phyloP scores from a whole-genome alignment of 2,888 invertebrate genomes.

The Nymphalis c-album region DNA sequence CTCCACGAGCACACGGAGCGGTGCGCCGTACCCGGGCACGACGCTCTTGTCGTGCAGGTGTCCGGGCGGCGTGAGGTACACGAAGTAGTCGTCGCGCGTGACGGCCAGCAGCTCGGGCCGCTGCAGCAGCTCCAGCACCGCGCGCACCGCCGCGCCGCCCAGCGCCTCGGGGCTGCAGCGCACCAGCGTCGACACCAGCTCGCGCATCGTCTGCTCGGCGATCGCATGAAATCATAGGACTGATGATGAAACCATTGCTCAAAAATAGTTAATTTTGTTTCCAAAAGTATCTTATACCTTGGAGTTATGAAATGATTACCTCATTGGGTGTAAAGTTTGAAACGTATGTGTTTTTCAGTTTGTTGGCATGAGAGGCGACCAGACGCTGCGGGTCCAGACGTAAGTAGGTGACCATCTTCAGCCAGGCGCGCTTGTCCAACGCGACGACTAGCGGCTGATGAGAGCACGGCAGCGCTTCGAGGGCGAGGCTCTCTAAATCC shows the following conservation, averaged over 20 bases:
- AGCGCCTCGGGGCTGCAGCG: slow-evolving; percentile 84
- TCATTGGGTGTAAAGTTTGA: slow-evolving; percentile 72
- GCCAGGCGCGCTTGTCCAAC: slow-evolving; percentile 85
- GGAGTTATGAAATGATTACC: slow-evolving; percentile 47
- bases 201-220: slow-evolving; percentile 81
- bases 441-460: slow-evolving; percentile 87
- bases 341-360: slow-evolving; percentile 83
- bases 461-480: slow-evolving; percentile 85
- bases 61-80: slow-evolving; percentile 89
- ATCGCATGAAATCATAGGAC: background rate
- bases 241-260: background rate
- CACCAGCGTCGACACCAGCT: slow-evolving; percentile 87
- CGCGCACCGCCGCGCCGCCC: slow-evolving; percentile 83
- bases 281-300: no score
- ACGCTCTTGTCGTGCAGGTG: slow-evolving; percentile 93
- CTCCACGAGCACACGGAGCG: background rate
- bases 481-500: slow-evolving; percentile 83
- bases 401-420: slow-evolving; percentile 81
- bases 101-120: slow-evolving; percentile 86
- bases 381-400: slow-evolving; percentile 82
- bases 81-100: slow-evolving; percentile 83
- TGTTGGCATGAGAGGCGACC: slow-evolving; percentile 79
- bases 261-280: no score
- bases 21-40: slow-evolving; percentile 60
- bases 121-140: slow-evolving; percentile 82